Conservation (phyloP, 2,888 invertebrate species). For the Stenichneumon culpator region DNA sequence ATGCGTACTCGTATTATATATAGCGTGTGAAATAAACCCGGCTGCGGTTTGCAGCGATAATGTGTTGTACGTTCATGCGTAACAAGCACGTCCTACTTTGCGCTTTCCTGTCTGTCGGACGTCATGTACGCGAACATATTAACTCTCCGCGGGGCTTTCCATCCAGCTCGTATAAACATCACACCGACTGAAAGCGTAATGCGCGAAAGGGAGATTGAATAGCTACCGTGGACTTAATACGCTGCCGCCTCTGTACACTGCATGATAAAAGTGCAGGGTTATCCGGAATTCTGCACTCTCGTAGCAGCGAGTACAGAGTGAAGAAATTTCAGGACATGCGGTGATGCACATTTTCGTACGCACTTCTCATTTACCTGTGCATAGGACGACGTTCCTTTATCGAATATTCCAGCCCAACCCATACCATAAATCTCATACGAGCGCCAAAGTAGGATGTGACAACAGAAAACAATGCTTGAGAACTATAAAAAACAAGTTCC, state of each 20-base stretch:
- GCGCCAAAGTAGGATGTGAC: neutral
- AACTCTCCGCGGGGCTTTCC: slow-evolving; percentile 24
- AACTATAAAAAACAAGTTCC: neutral
- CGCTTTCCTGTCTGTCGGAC: slow-evolving; percentile 34
- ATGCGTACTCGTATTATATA: slow-evolving; percentile 20
- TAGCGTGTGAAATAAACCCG: slow-evolving; percentile 44
- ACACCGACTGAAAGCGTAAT: slow-evolving; percentile 53
- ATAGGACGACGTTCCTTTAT: neutral
- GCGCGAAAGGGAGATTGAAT: slow-evolving; percentile 62
- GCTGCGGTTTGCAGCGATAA: slow-evolving; percentile 57
- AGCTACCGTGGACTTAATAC: slow-evolving; percentile 37
- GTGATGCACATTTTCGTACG: neutral
- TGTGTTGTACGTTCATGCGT: slow-evolving; percentile 61
- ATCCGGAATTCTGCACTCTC: slow-evolving; percentile 4
- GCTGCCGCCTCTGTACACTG: neutral
- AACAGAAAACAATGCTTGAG: neutral
- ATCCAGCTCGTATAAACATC: slow-evolving; percentile 50
- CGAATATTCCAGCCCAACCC: neutral
- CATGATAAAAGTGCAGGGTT: slow-evolving; percentile 24
- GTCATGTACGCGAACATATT: slow-evolving; percentile 35
- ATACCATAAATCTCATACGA: neutral
- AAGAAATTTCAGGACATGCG: slow-evolving; percentile 2
- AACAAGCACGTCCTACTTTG: slow-evolving; percentile 66
- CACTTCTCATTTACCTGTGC: neutral
- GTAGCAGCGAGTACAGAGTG: slow-evolving; percentile 15